phyloP scores from a whole-genome alignment of 2,888 invertebrate genomes.

The Caenorhabditis virilis region DNA sequence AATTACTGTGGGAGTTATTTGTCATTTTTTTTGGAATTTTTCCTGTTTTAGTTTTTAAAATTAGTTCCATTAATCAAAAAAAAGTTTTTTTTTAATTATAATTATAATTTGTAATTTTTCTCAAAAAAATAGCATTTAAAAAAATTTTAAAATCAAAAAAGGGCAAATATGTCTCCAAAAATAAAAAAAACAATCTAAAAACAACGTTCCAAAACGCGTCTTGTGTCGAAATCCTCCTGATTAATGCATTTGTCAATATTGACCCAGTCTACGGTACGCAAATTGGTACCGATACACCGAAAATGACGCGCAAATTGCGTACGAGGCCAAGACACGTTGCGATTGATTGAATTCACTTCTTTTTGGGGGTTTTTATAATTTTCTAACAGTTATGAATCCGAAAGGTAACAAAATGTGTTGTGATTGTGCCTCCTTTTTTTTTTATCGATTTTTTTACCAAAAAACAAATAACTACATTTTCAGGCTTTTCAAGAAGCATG shows the following conservation, averaged over 20 bases:
- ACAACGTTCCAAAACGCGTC: too few relatives aligned
- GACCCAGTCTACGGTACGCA: not conserved
- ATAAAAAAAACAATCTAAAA: too few relatives aligned
- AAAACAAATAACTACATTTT: not conserved
- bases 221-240: too few relatives aligned
- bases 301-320: not conserved
- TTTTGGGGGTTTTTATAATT: not conserved
- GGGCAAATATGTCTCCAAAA: too few relatives aligned
- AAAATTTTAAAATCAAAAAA: too few relatives aligned
- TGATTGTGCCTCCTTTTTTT: not conserved
- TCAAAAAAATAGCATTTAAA: too few relatives aligned
- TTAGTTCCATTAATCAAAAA: too few relatives aligned
- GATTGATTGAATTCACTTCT: not conserved
- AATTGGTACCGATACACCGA: not conserved
- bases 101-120: too few relatives aligned
- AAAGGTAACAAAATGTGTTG: slow-evolving; percentile 1
- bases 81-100: too few relatives aligned
- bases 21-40: too few relatives aligned
- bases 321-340: not conserved
- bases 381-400: not conserved
- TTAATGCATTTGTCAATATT: not conserved
- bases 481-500: slow-evolving; percentile 44
- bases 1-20: too few relatives aligned
- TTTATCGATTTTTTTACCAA: not conserved
- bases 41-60: too few relatives aligned